Conservation (phyloP, 2,888 invertebrate species). For the Megastigmus dorsalis region DNA sequence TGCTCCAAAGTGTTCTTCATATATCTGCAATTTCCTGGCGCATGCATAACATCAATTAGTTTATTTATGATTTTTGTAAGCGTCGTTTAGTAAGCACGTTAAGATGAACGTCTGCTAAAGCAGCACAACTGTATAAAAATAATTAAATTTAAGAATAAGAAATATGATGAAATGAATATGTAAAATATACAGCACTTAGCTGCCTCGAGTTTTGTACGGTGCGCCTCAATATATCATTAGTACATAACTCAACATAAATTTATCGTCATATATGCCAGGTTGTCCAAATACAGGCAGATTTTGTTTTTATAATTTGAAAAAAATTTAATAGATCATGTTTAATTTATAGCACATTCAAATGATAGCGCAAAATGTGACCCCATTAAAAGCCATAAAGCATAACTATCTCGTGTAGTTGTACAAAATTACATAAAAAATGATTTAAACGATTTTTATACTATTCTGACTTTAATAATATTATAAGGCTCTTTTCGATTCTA, state of each 20-base stretch:
- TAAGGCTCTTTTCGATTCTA: slow-evolving; percentile 11
- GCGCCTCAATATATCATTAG: slow-evolving; percentile 10
- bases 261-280: neutral
- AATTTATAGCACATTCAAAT: neutral
- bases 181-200: slow-evolving; percentile 37
- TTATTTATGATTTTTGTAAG: slow-evolving; percentile 1
- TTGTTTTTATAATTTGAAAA: slow-evolving; percentile 17
- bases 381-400: neutral
- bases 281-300: neutral
- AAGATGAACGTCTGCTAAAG: slow-evolving; percentile 5
- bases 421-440: slow-evolving; percentile 13
- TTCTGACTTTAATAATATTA: slow-evolving; percentile 14
- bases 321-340: neutral
- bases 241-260: slow-evolving; percentile 31
- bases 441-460: slow-evolving; percentile 24
- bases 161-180: slow-evolving; percentile 12
- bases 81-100: slow-evolving; percentile 6
- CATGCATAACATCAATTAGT: neutral
- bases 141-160: slow-evolving; percentile 6
- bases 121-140: slow-evolving; percentile 29
- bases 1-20: slow-evolving; percentile 25
- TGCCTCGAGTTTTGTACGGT: slow-evolving; percentile 38
- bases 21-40: neutral
- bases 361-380: neutral
- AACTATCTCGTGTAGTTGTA: neutral